These are phyloP conservation scores for Eupithecia pulchellata DNA, from an alignment of 2,888 invertebrate species.

Conservation along the genomic window DNA sequence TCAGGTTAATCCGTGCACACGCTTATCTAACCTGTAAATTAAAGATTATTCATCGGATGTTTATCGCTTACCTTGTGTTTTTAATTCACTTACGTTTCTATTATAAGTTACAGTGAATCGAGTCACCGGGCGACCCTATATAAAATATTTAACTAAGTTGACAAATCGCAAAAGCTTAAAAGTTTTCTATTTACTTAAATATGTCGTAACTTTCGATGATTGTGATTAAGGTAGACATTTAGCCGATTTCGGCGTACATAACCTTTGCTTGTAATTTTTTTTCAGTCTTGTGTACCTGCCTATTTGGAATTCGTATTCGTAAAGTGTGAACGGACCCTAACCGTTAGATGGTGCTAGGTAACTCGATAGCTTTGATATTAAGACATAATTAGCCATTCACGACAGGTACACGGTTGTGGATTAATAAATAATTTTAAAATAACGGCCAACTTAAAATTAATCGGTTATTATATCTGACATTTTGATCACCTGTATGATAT, in stretches of 20 bases:
- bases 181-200: too few relatives aligned
- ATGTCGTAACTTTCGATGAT: not conserved
- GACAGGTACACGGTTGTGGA: slow-evolving; percentile 34
- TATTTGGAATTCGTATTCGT: not conserved
- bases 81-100: too few relatives aligned
- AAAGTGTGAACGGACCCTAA: slow-evolving; percentile 8
- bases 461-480: slow-evolving; percentile 57
- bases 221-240: not conserved
- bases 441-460: slow-evolving; percentile 47
- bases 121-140: too few relatives aligned
- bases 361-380: slow-evolving; percentile 28
- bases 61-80: too few relatives aligned
- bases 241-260: not conserved
- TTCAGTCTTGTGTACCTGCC: not conserved
- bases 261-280: not conserved
- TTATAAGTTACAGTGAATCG: too few relatives aligned
- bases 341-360: slow-evolving; percentile 16
- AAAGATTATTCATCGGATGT: too few relatives aligned
- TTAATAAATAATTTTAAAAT: slow-evolving; percentile 46
- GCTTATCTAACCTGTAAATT: not conserved
- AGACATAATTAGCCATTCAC: slow-evolving; percentile 33
- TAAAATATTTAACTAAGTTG: too few relatives aligned
- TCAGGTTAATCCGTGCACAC: not conserved
- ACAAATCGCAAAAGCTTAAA: too few relatives aligned
- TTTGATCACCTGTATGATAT: slow-evolving; percentile 55